phyloP scores from a whole-genome alignment of 2,797 vertebrate genomes.

The Denticeps clupeoides region DNA sequence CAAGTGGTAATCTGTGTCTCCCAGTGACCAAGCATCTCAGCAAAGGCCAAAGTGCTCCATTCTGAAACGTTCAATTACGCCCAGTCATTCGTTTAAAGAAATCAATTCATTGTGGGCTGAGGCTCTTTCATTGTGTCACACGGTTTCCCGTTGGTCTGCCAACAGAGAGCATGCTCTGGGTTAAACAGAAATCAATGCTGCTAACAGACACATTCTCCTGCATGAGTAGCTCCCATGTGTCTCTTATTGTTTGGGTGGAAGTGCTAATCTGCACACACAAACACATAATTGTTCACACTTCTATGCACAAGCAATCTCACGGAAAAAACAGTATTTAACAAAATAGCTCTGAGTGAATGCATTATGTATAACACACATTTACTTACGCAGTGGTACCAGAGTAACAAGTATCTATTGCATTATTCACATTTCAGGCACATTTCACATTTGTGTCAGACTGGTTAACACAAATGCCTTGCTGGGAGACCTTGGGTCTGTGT shows the following conservation, averaged over 20 bases:
- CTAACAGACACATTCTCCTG: conserved; percentile 29
- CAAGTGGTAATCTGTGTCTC: neutral
- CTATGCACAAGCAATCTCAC: too few relatives aligned
- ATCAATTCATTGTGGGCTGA: conserved; percentile 40
- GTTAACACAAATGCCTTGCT: too few relatives aligned
- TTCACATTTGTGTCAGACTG: too few relatives aligned
- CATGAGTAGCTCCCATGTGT: conserved; percentile 26
- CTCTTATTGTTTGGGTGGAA: conserved; percentile 17
- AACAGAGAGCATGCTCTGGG: conserved; percentile 26
- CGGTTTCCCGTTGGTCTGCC: conserved; percentile 11
- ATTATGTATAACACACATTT: too few relatives aligned
- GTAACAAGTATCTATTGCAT: too few relatives aligned
- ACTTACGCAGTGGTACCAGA: too few relatives aligned
- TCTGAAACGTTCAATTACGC: conserved; percentile 32
- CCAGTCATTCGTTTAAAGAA: conserved; percentile 42
- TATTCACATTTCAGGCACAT: too few relatives aligned
- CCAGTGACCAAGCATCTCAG: neutral
- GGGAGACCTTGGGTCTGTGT: too few relatives aligned
- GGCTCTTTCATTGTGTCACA: conserved; percentile 21
- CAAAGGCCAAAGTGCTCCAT: neutral
- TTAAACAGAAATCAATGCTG: conserved; percentile 54
- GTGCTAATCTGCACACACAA: neutral
- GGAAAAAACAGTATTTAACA: too few relatives aligned
- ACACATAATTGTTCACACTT: neutral
- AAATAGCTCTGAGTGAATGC: too few relatives aligned